Conservation (phyloP, 2,797 vertebrate species). For the Chiroxiphia lanceolata region DNA sequence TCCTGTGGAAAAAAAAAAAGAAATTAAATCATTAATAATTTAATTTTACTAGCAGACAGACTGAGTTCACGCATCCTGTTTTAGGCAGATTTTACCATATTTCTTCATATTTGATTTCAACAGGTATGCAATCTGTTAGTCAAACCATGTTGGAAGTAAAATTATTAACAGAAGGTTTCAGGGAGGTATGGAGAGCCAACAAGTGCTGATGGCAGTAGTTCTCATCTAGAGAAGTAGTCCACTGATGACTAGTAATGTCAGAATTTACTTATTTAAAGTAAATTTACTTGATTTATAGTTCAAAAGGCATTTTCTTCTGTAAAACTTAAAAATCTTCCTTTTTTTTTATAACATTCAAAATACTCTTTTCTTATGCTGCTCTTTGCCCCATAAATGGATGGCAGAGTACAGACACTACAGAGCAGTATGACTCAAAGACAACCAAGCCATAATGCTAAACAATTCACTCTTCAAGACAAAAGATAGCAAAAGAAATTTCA, state of each 20-base stretch:
- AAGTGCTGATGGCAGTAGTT: neutral
- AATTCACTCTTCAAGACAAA: conserved; percentile 2
- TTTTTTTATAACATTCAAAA: neutral
- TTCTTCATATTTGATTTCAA: neutral
- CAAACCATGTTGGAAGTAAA: neutral
- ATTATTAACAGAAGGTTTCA: neutral
- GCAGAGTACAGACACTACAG: neutral
- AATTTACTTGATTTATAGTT: neutral
- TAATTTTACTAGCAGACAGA: conserved; percentile 35
- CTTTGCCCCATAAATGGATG: neutral
- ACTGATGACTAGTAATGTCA: neutral
- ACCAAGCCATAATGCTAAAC: neutral
- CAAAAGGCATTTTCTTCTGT: neutral
- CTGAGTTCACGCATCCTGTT: neutral
- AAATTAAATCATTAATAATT: conserved; percentile 77
- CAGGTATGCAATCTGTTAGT: neutral
- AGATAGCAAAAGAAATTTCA: conserved; percentile 11
- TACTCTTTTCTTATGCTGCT: neutral
- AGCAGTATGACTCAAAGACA: neutral
- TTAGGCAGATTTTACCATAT: neutral
- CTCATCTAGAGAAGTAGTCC: neutral
- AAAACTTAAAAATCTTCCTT: neutral
- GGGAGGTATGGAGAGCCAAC: neutral
- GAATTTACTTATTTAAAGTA: neutral
- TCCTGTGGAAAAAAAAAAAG: conserved; percentile 69